Evolutionary conservation across 2,888 invertebrate species (phyloP).

Genomic region (Aleiodes testaceus): DNA sequence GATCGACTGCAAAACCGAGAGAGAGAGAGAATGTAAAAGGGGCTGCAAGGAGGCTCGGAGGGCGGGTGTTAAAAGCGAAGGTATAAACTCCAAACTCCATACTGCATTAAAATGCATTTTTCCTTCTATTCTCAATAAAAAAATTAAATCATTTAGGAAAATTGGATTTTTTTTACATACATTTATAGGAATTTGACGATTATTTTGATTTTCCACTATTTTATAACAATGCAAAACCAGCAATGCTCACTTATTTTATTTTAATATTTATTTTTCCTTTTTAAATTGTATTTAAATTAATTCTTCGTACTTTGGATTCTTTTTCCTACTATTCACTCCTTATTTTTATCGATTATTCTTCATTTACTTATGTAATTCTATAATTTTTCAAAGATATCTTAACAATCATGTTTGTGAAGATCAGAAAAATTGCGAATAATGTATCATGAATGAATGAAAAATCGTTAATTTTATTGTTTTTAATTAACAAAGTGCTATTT

Average conservation of each 20-base stretch:
- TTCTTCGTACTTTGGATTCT: background rate
- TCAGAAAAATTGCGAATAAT: background rate
- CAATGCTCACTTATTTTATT: too few species aligned
- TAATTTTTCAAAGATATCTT: conserved; percentile 67
- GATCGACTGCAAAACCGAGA: conserved; percentile 71
- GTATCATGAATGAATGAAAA: background rate
- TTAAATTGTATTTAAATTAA: background rate
- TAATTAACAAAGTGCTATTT: conserved; percentile 8
- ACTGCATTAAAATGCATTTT: conserved; percentile 20
- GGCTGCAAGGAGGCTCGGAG: conserved; percentile 75
- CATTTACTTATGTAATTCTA: conserved; percentile 65
- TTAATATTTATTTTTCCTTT: too few species aligned
- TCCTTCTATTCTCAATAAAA: too few species aligned
- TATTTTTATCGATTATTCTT: conserved; percentile 9
- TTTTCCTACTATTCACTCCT: conserved; percentile 18
- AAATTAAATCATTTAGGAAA: too few species aligned
- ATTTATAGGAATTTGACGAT: too few species aligned
- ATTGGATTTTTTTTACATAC: too few species aligned
- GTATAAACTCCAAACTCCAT: conserved; percentile 65
- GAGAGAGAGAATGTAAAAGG: conserved; percentile 67
- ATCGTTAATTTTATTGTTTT: background rate
- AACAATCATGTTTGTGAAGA: conserved; percentile 49
- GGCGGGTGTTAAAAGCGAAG: conserved; percentile 62
- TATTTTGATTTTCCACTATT: too few species aligned
- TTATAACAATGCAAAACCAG: too few species aligned